Evolutionary conservation across 92 coral and sea anemone genomes (phyloP).

Genomic region (Epizoanthus stellaris): DNA sequence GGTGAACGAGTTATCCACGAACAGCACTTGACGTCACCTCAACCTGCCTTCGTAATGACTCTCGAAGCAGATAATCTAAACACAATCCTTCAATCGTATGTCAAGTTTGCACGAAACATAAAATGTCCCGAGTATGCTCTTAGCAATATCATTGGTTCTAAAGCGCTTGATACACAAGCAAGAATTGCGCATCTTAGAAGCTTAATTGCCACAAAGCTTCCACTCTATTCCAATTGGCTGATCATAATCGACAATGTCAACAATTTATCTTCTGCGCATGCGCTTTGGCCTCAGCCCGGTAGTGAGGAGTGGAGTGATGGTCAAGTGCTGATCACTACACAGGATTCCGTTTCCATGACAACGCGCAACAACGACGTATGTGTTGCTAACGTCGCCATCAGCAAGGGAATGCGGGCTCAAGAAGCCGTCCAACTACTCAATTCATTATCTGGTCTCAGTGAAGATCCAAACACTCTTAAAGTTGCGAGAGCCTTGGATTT

Average conservation of each 20-base stretch:
- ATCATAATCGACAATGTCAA: constrained; percentile 27
- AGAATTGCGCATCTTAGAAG: constrained; percentile 37
- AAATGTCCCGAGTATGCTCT: constrained; percentile 47
- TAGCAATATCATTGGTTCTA: constrained; percentile 36
- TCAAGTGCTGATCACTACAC: constrained; percentile 51
- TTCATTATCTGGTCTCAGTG: constrained; percentile 24
- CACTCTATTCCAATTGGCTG: constrained; percentile 13
- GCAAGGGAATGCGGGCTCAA: constrained; percentile 2
- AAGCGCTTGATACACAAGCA: constrained; percentile 25
- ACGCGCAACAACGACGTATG: background rate
- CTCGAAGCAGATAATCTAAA: constrained; percentile 39
- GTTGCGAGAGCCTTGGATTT: constrained; percentile 43
- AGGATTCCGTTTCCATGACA: constrained; percentile 42
- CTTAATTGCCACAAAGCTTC: constrained; percentile 1
- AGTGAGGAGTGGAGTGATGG: constrained; percentile 50
- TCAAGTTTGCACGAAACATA: constrained; percentile 40
- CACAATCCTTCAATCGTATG: constrained; percentile 50
- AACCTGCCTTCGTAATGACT: constrained; percentile 43
- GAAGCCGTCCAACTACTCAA: constrained; percentile 5
- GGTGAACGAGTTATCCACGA: constrained; percentile 21
- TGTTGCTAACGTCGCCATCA: background rate
- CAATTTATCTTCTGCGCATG: background rate
- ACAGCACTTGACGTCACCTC: background rate
- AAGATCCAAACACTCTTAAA: constrained; percentile 15
- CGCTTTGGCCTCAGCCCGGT: constrained; percentile 38